These are phyloP conservation scores for Rhizomys pruinosus DNA, from an alignment of 2,113 vertebrate genomes.

Conservation along the genomic window DNA sequence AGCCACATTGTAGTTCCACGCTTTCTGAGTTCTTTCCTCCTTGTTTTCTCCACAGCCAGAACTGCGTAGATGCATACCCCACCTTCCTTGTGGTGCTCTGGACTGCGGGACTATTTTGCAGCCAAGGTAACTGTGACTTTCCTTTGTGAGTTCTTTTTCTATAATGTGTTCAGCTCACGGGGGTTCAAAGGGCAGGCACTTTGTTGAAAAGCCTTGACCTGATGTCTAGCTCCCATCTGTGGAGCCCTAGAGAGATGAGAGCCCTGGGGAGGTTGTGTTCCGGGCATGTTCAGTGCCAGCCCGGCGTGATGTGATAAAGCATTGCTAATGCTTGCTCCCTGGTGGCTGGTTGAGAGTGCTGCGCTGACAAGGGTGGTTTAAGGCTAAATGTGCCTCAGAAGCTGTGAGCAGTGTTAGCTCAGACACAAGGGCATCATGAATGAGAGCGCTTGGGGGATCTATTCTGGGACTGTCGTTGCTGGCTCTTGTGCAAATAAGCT, in stretches of 20 bases:
- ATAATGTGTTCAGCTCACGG: neutral
- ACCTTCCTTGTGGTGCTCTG: conserved; percentile 95
- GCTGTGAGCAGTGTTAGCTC: conserved; percentile 45
- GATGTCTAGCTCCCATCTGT: neutral
- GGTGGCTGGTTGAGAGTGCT: conserved; percentile 39
- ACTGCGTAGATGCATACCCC: conserved; percentile 94
- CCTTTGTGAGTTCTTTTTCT: neutral
- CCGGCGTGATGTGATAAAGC: neutral
- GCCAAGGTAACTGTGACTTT: conserved; percentile 91
- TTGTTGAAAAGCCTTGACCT: conserved; percentile 41
- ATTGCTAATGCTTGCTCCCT: conserved; percentile 54
- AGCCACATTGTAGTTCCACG: rapidly evolving
- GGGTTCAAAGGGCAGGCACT: rapidly evolving
- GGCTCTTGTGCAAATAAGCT: conserved; percentile 55
- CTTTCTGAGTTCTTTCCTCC: conserved; percentile 36
- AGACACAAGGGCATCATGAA: conserved; percentile 63
- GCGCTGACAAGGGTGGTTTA: conserved; percentile 53
- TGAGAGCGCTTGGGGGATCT: neutral
- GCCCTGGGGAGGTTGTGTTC: neutral
- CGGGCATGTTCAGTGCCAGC: rapidly evolving
- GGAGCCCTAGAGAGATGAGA: neutral
- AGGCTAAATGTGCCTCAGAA: conserved; percentile 73
- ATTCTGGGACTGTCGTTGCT: conserved; percentile 14
- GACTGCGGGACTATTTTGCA: conserved; percentile 95
- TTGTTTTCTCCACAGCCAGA: conserved; percentile 89